Evolutionary conservation across 2,888 invertebrate species (phyloP).

Genomic region (Seira musarum): DNA sequence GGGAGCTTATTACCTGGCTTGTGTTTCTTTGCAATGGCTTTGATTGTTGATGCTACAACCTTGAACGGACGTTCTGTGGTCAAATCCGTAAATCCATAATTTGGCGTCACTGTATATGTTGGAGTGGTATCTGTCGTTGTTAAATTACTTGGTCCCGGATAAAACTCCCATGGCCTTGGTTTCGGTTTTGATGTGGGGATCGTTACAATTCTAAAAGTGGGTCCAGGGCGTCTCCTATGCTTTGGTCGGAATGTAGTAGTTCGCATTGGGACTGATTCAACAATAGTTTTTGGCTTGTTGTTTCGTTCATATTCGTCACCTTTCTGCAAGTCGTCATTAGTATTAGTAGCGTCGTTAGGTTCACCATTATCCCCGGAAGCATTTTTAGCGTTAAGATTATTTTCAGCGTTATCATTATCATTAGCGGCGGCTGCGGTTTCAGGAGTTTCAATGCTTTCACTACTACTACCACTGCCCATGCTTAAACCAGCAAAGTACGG

Average conservation of each 20-base stretch:
- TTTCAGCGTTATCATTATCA: conserved; percentile 23
- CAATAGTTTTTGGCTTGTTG: conserved; percentile 17
- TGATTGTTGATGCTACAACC: conserved; percentile 21
- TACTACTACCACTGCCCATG: no score
- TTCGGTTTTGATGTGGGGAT: conserved; percentile 42
- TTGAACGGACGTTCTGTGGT: conserved; percentile 16
- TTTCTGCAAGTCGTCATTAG: conserved; percentile 15
- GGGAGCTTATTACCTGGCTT: conserved; percentile 45
- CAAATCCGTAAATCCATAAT: conserved; percentile 10
- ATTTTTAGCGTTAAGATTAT: neutral
- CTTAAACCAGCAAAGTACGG: conserved; percentile 22
- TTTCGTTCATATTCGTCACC: conserved; percentile 7
- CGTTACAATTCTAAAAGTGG: conserved; percentile 49
- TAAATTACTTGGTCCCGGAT: neutral
- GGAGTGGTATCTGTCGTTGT: conserved; percentile 17
- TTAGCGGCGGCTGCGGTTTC: conserved; percentile 14
- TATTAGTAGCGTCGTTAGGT: neutral
- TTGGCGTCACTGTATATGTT: conserved; percentile 20
- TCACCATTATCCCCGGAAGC: conserved; percentile 8
- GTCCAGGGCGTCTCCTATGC: conserved; percentile 27
- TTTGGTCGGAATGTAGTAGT: conserved; percentile 36
- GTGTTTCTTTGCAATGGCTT: conserved; percentile 48
- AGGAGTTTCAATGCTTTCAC: no score
- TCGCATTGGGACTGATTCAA: conserved; percentile 13
- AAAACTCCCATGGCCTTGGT: conserved; percentile 7